Conservation (phyloP, 1,140 invertebrate genomes). For the Drosophila gunungcola region DNA sequence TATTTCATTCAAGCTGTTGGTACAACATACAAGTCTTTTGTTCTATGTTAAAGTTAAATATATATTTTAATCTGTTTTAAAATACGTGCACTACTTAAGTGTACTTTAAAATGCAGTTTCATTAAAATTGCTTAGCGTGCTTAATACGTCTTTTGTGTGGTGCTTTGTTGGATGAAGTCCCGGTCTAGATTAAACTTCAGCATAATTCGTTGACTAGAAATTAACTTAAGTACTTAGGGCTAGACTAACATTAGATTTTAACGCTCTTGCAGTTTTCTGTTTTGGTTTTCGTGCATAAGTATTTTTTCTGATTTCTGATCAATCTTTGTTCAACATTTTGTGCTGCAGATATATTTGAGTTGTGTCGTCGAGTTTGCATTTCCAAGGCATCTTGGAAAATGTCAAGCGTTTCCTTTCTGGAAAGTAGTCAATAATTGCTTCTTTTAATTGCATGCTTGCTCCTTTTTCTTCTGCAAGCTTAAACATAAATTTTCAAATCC, state of each 20-base stretch:
- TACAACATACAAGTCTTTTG: slow-evolving; percentile 78
- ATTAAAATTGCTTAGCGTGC: slow-evolving; percentile 72
- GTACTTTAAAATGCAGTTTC: slow-evolving; percentile 64
- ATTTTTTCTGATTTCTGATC: slow-evolving; percentile 36
- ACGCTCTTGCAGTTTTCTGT: slow-evolving; percentile 48
- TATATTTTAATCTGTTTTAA: slow-evolving; percentile 53
- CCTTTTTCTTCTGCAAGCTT: slow-evolving; percentile 51
- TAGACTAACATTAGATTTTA: slow-evolving; percentile 55
- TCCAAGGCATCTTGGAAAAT: slow-evolving; percentile 1
- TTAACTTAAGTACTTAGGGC: slow-evolving; percentile 76
- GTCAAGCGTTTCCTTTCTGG: slow-evolving; percentile 38
- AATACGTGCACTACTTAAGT: slow-evolving; percentile 72
- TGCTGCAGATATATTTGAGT: slow-evolving; percentile 50
- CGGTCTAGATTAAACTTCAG: slow-evolving; percentile 65
- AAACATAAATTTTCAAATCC: slow-evolving; percentile 57
- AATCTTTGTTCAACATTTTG: slow-evolving; percentile 50
- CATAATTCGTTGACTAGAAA: slow-evolving; percentile 82
- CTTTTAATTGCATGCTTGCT: slow-evolving; percentile 12
- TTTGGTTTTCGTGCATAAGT: slow-evolving; percentile 66
- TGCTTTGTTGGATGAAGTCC: slow-evolving; percentile 26
- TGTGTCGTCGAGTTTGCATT: slow-evolving; percentile 2
- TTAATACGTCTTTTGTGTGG: slow-evolving; percentile 33
- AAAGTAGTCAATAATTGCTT: slow-evolving; percentile 51
- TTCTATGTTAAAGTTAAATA: slow-evolving; percentile 61
- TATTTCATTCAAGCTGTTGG: slow-evolving; percentile 63